A percentile compares a stretch with the other conserved stretches of the same genome.
These are phyloP conservation scores for Zaprionus davidi DNA, from an alignment of 1,140 invertebrate genomes.

Conservation along the genomic window DNA sequence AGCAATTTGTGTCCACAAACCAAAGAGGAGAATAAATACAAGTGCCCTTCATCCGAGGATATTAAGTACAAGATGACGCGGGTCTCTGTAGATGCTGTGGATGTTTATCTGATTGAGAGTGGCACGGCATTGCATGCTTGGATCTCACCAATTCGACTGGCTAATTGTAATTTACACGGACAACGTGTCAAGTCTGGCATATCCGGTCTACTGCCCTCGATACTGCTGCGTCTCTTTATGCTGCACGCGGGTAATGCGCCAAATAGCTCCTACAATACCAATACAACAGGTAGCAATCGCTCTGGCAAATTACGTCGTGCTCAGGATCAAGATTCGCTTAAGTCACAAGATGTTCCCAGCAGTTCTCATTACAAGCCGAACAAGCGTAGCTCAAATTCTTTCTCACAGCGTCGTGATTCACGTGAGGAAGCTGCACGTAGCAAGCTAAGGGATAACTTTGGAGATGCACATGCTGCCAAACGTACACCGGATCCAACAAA, in stretches of 20 bases:
- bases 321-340: constrained; percentile 70
- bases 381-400: constrained; percentile 81
- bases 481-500: constrained; percentile 55
- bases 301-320: constrained; percentile 74
- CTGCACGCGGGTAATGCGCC: constrained; percentile 84
- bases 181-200: constrained; percentile 94
- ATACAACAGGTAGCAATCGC: constrained; percentile 85
- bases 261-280: constrained; percentile 85
- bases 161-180: constrained; percentile 97
- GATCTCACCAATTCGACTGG: constrained; percentile 93
- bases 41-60: constrained; percentile 94
- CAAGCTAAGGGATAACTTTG: constrained; percentile 68
- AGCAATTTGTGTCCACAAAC: constrained; percentile 91
- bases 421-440: constrained; percentile 69
- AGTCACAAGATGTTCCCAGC: constrained; percentile 66
- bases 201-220: constrained; percentile 93
- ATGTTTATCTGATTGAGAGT: constrained; percentile 95
- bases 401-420: constrained; percentile 75
- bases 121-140: constrained; percentile 94
- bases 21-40: constrained; percentile 89
- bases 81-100: constrained; percentile 95
- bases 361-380: constrained; percentile 46
- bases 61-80: constrained; percentile 98
- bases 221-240: constrained; percentile 90
- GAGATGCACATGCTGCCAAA: constrained; percentile 62